A percentile compares a stretch with the other conserved stretches of the same genome.
These are phyloP conservation scores for Agonopterix heracliana DNA, from an alignment of 2,888 invertebrate genomes.

Conservation along the genomic window DNA sequence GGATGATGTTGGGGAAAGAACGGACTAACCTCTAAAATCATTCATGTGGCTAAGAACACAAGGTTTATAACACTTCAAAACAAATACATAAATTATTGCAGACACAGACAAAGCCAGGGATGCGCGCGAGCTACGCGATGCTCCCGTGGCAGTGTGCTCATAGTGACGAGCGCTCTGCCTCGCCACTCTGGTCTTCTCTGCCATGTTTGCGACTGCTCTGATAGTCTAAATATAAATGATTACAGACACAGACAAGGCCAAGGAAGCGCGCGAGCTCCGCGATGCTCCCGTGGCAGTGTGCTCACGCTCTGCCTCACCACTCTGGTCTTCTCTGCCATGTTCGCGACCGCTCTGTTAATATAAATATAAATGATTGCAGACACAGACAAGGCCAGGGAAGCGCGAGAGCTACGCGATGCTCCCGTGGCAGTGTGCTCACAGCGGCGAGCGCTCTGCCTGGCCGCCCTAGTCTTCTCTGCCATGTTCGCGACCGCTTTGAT, in stretches of 20 bases:
- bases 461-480: slow-evolving; percentile 85
- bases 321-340: slow-evolving; percentile 85
- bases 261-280: slow-evolving; percentile 56
- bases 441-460: slow-evolving; percentile 87
- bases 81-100: slow-evolving; percentile 19
- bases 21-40: no score
- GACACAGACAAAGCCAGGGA: slow-evolving; percentile 66
- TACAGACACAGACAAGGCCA: slow-evolving; percentile 61
- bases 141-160: slow-evolving; percentile 90
- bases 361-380: slow-evolving; percentile 28
- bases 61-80: no score
- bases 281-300: slow-evolving; percentile 87
- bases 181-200: slow-evolving; percentile 85
- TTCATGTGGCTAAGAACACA: no score
- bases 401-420: slow-evolving; percentile 54
- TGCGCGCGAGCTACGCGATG: slow-evolving; percentile 54
- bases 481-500: slow-evolving; percentile 90
- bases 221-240: slow-evolving; percentile 44
- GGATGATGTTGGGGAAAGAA: no score
- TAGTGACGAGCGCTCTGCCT: slow-evolving; percentile 90
- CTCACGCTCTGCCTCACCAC: slow-evolving; percentile 88
- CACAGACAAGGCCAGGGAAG: slow-evolving; percentile 63
- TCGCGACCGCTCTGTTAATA: slow-evolving; percentile 89
- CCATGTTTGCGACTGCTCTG: slow-evolving; percentile 88
- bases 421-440: slow-evolving; percentile 93